Percentiles rank a stretch among this genome's conserved stretches.
phyloP scores from a whole-genome alignment of 92 coral and sea anemone species.

The Virgularia gustaviana region DNA sequence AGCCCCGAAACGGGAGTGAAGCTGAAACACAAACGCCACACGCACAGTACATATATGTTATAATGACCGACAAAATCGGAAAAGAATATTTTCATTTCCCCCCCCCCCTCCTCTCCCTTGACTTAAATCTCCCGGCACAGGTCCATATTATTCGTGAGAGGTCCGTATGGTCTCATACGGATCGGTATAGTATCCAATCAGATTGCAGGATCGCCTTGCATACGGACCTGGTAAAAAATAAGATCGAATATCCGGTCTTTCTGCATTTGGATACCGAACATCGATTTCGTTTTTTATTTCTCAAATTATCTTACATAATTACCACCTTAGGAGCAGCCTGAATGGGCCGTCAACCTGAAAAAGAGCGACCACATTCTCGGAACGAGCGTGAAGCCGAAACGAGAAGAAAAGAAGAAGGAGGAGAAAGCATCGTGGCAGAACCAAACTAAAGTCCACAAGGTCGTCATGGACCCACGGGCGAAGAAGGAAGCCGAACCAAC shows the following conservation, averaged over 20 bases:
- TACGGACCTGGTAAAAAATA: no score
- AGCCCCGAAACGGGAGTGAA: no score
- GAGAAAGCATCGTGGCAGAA: conserved; percentile 69
- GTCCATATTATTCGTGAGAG: no score
- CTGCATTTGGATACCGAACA: conserved; percentile 33
- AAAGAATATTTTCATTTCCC: no score
- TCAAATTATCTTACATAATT: not conserved
- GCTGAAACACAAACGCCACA: no score
- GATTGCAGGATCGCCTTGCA: no score
- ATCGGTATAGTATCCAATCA: no score
- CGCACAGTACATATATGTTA: no score
- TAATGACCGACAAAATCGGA: no score
- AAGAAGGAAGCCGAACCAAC: conserved; percentile 39
- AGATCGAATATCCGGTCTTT: not conserved
- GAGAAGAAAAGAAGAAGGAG: conserved; percentile 56
- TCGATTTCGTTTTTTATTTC: not conserved
- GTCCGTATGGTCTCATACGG: no score
- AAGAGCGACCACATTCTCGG: conserved; percentile 75
- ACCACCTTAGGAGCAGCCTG: conserved; percentile 46
- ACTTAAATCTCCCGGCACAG: no score
- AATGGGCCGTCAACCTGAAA: conserved; percentile 70
- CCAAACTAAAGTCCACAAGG: conserved; percentile 71
- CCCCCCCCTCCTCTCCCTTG: no score
- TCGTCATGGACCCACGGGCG: conserved; percentile 54
- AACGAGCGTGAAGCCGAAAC: conserved; percentile 56